phyloP scores from a whole-genome alignment of 2,797 vertebrate species.

The Kryptopterus vitreolus region DNA sequence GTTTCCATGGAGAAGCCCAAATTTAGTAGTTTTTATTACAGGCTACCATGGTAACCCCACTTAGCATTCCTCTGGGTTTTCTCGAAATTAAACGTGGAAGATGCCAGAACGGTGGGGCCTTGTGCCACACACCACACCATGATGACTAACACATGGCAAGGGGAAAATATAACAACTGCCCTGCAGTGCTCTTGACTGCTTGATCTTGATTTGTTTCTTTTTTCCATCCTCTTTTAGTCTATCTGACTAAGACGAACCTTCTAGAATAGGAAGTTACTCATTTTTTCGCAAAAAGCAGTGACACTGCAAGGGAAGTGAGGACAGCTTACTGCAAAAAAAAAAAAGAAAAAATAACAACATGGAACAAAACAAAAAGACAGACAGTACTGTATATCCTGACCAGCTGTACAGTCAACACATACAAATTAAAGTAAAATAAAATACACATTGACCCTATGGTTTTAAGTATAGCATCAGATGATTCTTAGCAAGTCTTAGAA shows the following conservation, averaged over 20 bases:
- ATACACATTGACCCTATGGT: no score
- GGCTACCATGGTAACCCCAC: conserved; percentile 41
- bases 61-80: conserved; percentile 49
- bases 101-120: conserved; percentile 32
- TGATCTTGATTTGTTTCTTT: neutral
- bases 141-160: conserved; percentile 40
- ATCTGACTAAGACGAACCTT: conserved; percentile 7
- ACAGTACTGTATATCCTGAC: neutral
- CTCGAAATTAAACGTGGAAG: conserved; percentile 38
- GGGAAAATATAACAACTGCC: conserved; percentile 41
- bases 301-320: conserved; percentile 13
- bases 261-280: conserved; percentile 20
- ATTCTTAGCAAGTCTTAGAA: no score
- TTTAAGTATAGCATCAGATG: no score
- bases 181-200: conserved; percentile 29
- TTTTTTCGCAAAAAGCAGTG: conserved; percentile 7
- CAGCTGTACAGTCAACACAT: neutral
- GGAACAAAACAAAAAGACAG: neutral
- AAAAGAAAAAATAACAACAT: no score
- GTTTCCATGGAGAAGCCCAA: conserved; percentile 54
- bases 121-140: conserved; percentile 40
- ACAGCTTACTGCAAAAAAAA: neutral
- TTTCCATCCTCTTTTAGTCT: conserved; percentile 2
- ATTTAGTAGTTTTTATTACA: conserved; percentile 45
- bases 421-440: neutral